phyloP scores from a whole-genome alignment of 2,888 invertebrate genomes.

The Oxycera nigricornis region DNA sequence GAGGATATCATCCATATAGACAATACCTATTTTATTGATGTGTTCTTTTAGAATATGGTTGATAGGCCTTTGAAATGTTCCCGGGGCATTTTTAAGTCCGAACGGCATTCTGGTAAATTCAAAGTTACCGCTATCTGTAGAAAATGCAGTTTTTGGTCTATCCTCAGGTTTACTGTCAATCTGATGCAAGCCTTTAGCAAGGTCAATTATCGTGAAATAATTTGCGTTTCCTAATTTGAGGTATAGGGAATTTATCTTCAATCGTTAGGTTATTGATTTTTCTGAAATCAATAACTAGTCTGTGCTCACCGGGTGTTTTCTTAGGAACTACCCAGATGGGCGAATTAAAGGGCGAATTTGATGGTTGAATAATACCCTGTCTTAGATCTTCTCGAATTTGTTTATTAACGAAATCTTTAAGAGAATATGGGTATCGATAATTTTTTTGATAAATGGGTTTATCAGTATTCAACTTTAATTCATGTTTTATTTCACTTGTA shows the following conservation, averaged over 20 bases:
- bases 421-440: too few relatives aligned
- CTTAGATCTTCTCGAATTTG: neutral
- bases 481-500: too few relatives aligned
- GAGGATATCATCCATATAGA: slow-evolving; percentile 34
- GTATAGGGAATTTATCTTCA: too few relatives aligned
- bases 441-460: too few relatives aligned
- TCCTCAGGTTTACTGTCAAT: too few relatives aligned
- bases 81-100: slow-evolving; percentile 58
- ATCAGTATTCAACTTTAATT: too few relatives aligned
- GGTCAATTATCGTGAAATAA: neutral
- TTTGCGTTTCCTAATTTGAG: neutral
- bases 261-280: too few relatives aligned
- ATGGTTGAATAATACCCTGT: neutral
- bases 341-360: neutral
- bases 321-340: neutral
- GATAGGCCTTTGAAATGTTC: slow-evolving; percentile 34
- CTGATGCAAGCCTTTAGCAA: neutral
- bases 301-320: neutral
- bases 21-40: slow-evolving; percentile 40
- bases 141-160: too few relatives aligned
- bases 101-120: too few relatives aligned
- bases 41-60: slow-evolving; percentile 51
- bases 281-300: neutral
- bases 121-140: too few relatives aligned
- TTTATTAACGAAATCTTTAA: too few relatives aligned